Base-by-base conservation (phyloP, 1,140 invertebrate species). In the Bicyclus anynana region DNA sequence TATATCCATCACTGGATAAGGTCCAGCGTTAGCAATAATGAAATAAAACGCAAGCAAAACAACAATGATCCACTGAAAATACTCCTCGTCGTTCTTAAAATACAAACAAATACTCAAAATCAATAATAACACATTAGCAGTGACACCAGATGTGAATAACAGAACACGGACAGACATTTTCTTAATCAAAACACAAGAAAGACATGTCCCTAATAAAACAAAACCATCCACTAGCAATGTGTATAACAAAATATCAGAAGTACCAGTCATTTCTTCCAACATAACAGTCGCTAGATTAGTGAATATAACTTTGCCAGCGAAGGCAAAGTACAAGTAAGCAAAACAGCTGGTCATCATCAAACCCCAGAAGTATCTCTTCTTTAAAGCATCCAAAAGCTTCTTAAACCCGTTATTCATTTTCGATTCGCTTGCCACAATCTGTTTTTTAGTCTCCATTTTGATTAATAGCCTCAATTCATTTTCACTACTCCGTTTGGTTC, bases 41-140 rank as follows among this genome's bases (percentile, higher is more conserved):
- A 46, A 46, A 10, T 46, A 46, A 18, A 46, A 20, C 6, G 42
- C 42, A 16, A 46, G 42, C 17, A 46, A 21, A 20, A 46, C 21
- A 17, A 46, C 21, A 14, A 20, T 46, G 5, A 20, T 44, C 40
- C 40, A 44, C 3, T 21, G 7, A 20, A 44, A 44, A n/a, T 21
- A 44, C 17, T 18, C 14, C n/a, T 21, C 29, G 10, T 2, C 3
- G 12, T 35, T 35, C 10, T 35, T 35, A 35, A 5, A 35, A 12
- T 35, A 35, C 9, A 12, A 35, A n/a, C 29, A 9, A 3, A n/a
- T 2, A 35, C 29, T 35, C n/a, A 35, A 10, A 5, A 35, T 6
- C 2, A 35, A 2, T 35, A 35, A 35, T 2, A 35, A 6, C 4
- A 35, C 29, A n/a, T 12, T 35, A 2, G 29, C 29, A 6, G 10